Evolutionary conservation across 1,140 invertebrate species (phyloP).

Genomic region (Leptestheria dahalacensis): DNA sequence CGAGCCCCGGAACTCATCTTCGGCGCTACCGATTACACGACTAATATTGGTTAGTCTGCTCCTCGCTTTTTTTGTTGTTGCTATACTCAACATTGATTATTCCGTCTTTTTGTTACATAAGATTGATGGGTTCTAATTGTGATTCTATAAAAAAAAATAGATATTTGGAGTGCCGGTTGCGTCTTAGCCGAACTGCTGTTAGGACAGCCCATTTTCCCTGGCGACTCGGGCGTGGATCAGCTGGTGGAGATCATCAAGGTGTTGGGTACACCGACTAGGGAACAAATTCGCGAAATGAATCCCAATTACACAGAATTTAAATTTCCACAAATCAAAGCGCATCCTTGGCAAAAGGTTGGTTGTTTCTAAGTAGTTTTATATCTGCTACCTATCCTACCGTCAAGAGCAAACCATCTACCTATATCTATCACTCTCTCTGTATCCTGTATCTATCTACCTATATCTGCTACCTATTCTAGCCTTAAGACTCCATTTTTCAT

Average conservation of each 20-base stretch:
- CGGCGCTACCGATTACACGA: conserved; percentile 98
- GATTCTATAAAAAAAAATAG: too few species aligned
- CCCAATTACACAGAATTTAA: conserved; percentile 99
- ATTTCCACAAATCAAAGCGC: conserved; percentile 98
- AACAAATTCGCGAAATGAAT: conserved; percentile 99
- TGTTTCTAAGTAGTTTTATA: background rate
- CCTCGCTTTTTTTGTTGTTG: too few species aligned
- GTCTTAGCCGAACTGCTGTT: conserved; percentile 91
- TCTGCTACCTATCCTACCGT: background rate
- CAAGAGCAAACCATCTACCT: background rate
- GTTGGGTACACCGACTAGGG: conserved; percentile 92
- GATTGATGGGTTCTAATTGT: conserved; percentile 17
- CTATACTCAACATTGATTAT: too few species aligned
- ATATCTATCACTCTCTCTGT: too few species aligned
- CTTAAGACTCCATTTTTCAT: background rate
- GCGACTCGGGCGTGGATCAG: conserved; percentile 97
- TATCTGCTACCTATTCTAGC: background rate
- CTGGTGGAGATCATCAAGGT: conserved; percentile 99
- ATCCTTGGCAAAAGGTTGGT: conserved; percentile 95
- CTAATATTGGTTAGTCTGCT: conserved; percentile 81
- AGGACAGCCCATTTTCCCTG: conserved; percentile 97
- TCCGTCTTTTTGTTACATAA: too few species aligned
- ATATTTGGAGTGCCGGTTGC: conserved; percentile 98
- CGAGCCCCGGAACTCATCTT: conserved; percentile 98
- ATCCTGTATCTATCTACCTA: too few species aligned